phyloP scores from a whole-genome alignment of 92 coral and sea anemone genomes.

The Parazoanthus atlanticus region DNA sequence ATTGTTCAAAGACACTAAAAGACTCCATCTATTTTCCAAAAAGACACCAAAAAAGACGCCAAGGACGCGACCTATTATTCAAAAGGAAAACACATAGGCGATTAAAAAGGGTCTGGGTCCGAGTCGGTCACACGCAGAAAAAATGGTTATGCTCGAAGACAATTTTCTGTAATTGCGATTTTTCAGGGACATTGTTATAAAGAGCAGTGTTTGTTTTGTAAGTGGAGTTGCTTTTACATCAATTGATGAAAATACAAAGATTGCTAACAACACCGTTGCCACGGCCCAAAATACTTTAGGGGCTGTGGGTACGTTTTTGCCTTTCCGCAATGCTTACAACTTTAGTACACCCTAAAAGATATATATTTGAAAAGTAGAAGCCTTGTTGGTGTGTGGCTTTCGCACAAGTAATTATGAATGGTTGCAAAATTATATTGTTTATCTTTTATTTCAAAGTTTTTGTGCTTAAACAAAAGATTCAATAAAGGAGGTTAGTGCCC shows the following conservation, averaged over 20 bases:
- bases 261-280: background rate
- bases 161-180: background rate
- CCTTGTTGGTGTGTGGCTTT: constrained; percentile 21
- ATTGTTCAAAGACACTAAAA: too few species aligned
- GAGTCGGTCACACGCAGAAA: background rate
- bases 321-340: background rate
- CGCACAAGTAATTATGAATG: background rate
- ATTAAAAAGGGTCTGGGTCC: background rate
- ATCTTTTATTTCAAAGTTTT: background rate
- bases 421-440: background rate
- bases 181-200: background rate
- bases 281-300: constrained; percentile 28
- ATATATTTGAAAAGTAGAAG: constrained; percentile 22
- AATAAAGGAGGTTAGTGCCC: background rate
- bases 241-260: constrained; percentile 1
- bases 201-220: constrained; percentile 2
- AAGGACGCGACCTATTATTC: too few species aligned
- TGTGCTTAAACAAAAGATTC: constrained; percentile 5
- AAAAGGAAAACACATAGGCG: too few species aligned
- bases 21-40: too few species aligned
- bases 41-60: too few species aligned
- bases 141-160: background rate
- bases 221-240: background rate
- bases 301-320: constrained; percentile 13
- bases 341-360: constrained; percentile 15